Evolutionary conservation across 2,888 invertebrate genomes (phyloP).

Genomic region (Bugula neritina): DNA sequence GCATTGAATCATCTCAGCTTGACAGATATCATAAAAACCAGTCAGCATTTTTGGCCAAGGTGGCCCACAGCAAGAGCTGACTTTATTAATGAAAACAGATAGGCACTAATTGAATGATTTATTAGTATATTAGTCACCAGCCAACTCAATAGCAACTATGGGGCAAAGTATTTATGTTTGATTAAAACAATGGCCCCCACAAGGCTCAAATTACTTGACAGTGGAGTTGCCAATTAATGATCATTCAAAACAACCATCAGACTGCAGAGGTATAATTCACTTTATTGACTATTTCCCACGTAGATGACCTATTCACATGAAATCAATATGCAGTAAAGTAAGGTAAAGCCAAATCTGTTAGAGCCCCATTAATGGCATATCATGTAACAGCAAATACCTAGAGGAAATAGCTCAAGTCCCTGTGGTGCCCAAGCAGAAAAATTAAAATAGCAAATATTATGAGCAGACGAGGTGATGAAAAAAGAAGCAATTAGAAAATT

Average conservation of each 20-base stretch:
- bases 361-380: too few relatives aligned
- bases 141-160: neutral
- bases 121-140: neutral
- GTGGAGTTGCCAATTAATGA: constrained; percentile 9
- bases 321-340: constrained; percentile 21
- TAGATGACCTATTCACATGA: constrained; percentile 20
- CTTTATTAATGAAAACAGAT: constrained; percentile 21
- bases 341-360: neutral
- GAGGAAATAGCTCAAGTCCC: neutral
- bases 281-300: constrained; percentile 22
- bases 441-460: too few relatives aligned
- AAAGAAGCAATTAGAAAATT: too few relatives aligned
- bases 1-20: too few relatives aligned
- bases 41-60: too few relatives aligned
- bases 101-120: constrained; percentile 26
- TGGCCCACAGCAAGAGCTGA: too few relatives aligned
- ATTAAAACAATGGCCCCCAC: constrained; percentile 18
- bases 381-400: too few relatives aligned
- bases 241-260: constrained; percentile 21
- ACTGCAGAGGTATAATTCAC: neutral
- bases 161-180: constrained; percentile 18
- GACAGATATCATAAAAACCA: too few relatives aligned
- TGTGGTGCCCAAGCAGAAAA: too few relatives aligned
- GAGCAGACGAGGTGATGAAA: too few relatives aligned
- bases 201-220: constrained; percentile 11